Base-by-base conservation (phyloP, 2,888 invertebrate species). In the Dynastes grantii region DNA sequence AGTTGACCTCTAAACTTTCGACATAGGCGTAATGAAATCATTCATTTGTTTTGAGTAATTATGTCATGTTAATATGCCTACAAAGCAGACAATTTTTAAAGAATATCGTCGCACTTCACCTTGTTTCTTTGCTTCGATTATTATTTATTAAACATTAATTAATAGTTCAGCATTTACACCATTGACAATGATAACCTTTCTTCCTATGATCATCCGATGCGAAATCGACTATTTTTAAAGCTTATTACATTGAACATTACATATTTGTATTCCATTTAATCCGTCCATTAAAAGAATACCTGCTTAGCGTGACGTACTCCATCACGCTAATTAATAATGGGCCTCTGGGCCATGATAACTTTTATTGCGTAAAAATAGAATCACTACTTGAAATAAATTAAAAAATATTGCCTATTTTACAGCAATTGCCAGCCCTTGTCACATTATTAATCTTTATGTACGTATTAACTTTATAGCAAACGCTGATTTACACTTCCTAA, bases 181-280 rank as follows among this genome's bases (percentile, higher is more conserved):
- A 58, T 27, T 22, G 55, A 58, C 16, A 58, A 58, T 58, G 22
- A 22, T 58, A 16, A 58, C 22, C 16, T 58, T 8, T 58, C 9
- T 58, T 58, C 5, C 6, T 6, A 0, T 27, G 22, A 58, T 16
- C 22, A 58, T 2, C 22, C 22, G 55, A 58, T 58, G 9, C 55
- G 55, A 6, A 8, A 58, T 22, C 11, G n/a, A 16, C 22, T 58
- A 58, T 58, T 58, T 58, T 58, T 58, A 58, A 58, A 58, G 22
- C 5, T 58, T 58, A 58, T 16, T 6, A 16, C 22, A 8, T 8
- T 22, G 5, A 22, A 22, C 55, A 9, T n/a, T 55, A 55, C 16
- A 55, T 55, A 55, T 55, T 55, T 55, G n/a, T 55, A n/a, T 55
- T 58, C 9, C 55, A 58, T 58, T 58, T 58, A 58, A 58, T 58